These are phyloP conservation scores for Macaria liturata DNA, from an alignment of 2,888 invertebrate genomes.

Conservation along the genomic window DNA sequence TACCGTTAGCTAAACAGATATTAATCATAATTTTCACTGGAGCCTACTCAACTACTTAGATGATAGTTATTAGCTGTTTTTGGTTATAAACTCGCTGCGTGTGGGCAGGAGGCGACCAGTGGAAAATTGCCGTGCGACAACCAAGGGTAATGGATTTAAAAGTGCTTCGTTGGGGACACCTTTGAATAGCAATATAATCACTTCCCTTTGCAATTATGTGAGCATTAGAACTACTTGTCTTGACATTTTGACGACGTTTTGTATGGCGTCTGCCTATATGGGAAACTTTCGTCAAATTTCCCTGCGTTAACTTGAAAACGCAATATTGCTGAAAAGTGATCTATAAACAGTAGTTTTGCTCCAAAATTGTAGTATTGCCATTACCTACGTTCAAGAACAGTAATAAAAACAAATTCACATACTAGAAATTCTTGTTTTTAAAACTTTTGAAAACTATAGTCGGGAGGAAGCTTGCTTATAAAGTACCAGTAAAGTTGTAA, in stretches of 20 bases:
- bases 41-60: constrained; percentile 71
- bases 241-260: constrained; percentile 46
- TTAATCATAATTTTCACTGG: constrained; percentile 83
- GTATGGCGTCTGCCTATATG: constrained; percentile 30
- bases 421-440: no score
- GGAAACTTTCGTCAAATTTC: constrained; percentile 12
- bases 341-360: no score
- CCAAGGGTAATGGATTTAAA: constrained; percentile 78
- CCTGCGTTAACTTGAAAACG: neutral
- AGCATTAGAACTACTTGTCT: constrained; percentile 53
- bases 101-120: constrained; percentile 72
- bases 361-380: no score
- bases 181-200: constrained; percentile 73
- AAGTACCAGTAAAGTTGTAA: no score
- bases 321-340: no score
- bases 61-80: constrained; percentile 80
- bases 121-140: constrained; percentile 81
- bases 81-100: constrained; percentile 67
- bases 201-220: constrained; percentile 69
- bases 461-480: no score
- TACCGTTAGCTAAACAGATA: constrained; percentile 81
- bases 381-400: no score
- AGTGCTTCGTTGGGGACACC: constrained; percentile 66
- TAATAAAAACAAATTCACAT: no score
- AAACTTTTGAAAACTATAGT: no score